phyloP scores from a whole-genome alignment of 1,140 invertebrate genomes.

The Eufriesea mexicana region DNA sequence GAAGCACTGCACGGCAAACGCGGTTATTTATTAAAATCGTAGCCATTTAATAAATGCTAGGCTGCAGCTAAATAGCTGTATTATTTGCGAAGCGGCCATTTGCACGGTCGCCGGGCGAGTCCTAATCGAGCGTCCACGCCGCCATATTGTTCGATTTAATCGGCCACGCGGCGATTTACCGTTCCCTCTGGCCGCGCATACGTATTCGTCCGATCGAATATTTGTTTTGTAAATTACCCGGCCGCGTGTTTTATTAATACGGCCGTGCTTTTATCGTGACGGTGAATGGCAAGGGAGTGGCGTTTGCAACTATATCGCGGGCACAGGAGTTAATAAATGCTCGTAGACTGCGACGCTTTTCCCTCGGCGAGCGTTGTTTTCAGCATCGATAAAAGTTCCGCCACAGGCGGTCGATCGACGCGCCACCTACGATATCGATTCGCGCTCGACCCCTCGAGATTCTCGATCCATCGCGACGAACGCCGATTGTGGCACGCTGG shows the following conservation, averaged over 20 bases:
- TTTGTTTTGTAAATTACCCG: conserved; percentile 14
- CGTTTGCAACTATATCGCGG: not conserved
- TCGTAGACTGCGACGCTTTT: not conserved
- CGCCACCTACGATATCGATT: too few species aligned
- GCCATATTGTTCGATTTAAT: conserved; percentile 13
- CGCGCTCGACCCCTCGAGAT: not conserved
- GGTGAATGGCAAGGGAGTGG: conserved; percentile 16
- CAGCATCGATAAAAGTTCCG: conserved; percentile 13
- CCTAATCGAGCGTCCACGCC: too few species aligned
- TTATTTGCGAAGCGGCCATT: not conserved
- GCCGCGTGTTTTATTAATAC: conserved; percentile 19
- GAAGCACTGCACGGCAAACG: too few species aligned
- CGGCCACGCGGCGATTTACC: not conserved
- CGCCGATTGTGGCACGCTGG: too few species aligned
- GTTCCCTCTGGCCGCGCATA: not conserved
- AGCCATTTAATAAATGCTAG: not conserved
- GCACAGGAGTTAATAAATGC: not conserved
- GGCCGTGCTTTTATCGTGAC: not conserved
- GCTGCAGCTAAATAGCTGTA: not conserved
- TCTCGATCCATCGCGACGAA: not conserved
- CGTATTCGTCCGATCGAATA: not conserved
- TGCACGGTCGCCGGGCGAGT: too few species aligned
- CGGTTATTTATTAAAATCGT: conserved; percentile 1
- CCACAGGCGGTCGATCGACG: not conserved
- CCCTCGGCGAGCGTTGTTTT: not conserved